These are phyloP conservation scores for Ichneumon xanthorius DNA, from an alignment of 2,888 invertebrate species.

Conservation along the genomic window DNA sequence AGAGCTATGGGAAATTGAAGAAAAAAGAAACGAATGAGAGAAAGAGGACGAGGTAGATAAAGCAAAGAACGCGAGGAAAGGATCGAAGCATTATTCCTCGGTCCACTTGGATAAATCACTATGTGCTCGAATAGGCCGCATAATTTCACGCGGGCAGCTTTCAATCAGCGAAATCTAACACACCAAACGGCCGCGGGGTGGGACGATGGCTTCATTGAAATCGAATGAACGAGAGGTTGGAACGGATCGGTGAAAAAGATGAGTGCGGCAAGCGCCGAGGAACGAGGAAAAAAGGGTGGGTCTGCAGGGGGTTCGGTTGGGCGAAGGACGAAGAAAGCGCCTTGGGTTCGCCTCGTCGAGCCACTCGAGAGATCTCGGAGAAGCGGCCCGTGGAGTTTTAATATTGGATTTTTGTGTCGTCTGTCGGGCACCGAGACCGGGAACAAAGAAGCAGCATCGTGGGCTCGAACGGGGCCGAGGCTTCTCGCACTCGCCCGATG, in stretches of 20 bases:
- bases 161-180: slow-evolving; percentile 42
- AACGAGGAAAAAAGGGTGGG: not conserved
- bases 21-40: not conserved
- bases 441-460: slow-evolving; percentile 35
- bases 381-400: slow-evolving; percentile 63
- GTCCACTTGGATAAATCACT: slow-evolving; percentile 28
- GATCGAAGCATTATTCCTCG: slow-evolving; percentile 2
- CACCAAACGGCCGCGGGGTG: not conserved
- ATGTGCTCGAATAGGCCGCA: slow-evolving; percentile 31
- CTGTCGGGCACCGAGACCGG: slow-evolving; percentile 47
- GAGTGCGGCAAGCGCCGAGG: slow-evolving; percentile 13
- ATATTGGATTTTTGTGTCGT: slow-evolving; percentile 70
- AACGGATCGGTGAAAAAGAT: slow-evolving; percentile 14
- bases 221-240: slow-evolving; percentile 33
- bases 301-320: not conserved
- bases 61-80: not conserved
- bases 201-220: slow-evolving; percentile 27
- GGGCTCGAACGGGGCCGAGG: slow-evolving; percentile 39
- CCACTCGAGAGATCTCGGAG: slow-evolving; percentile 32
- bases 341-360: slow-evolving; percentile 34
- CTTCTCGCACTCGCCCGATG: slow-evolving; percentile 19
- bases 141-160: slow-evolving; percentile 30
- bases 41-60: not conserved
- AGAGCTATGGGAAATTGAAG: not conserved
- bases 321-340: slow-evolving; percentile 4